Base-by-base conservation (phyloP, 2,797 vertebrate genomes). In the Staurois parvus region DNA sequence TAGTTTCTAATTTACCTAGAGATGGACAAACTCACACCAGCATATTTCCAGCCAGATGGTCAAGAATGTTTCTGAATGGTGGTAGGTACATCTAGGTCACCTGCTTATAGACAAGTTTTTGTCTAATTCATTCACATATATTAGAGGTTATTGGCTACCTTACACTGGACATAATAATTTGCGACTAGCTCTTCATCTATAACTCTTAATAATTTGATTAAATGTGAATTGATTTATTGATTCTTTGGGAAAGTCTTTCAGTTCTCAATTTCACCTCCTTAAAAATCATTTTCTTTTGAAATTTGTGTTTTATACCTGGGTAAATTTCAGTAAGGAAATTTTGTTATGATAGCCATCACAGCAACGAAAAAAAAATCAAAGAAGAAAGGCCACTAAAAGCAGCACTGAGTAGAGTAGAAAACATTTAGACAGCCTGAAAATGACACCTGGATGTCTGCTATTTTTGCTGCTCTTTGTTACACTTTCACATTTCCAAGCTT, bases 401-500 rank as follows among this genome's bases (percentile, higher is more conserved):
- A 80, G 75, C 75, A 84, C 78, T 45, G 59, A 76, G n/a, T 48
- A 79, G 73, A 76, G 48, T 64, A 70, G 30, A 76, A 89, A 89
- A 88, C 81, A 85, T 85, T 88, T 80, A 84, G 83, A 90, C 88
- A 89, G 90, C 88, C 91, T 91, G 89, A 86, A 90, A 91, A 91
- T 92, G 88, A 90, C 87, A 91, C 91, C 91, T 92, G 90, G 90
- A 88, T 81, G 90, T 79, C 79, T 77, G 88, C 88, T 85, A 89
- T 89, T 88, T 89, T 88, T 90, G 89, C 91, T 88, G 62, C 76
- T 84, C 91, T 93, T 93, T 91, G 91, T 90, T 91, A 88, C 89
- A 76, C 83, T 19, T 70, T 87, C 84, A 87, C 89, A 90, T 87
- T 88, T 73, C 59, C 40, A 3, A 84, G 91, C 91, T 93, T 92